Evolutionary conservation across 2,888 invertebrate species (phyloP), one percentile per base, ranked within the genome.

Genomic region (Lasius platythorax): DNA sequence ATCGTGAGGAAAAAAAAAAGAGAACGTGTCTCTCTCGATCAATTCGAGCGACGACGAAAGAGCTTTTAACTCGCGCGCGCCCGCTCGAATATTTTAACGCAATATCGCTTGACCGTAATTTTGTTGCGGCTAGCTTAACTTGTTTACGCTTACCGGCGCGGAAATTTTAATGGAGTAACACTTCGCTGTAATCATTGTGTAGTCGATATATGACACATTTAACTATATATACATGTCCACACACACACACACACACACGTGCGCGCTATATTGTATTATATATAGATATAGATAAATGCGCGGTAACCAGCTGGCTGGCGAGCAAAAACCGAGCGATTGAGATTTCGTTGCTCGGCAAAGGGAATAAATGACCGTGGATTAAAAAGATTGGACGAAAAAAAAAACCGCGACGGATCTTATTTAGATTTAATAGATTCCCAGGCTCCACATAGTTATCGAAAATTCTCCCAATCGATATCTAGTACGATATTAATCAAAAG

Each of bases 111-210:
- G 61, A 79, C 79, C 33, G 46, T 72, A 79, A 79, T 72, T 79
- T 72, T 61, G 72, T 79, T 79, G 72, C 61, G 79, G 79, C 61
- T 8, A 28, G 72, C 46, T 79, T 72, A 79, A 79, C 46, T 70
- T 79, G 72, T 61, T 79, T 79, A 70, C 72, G 79, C 33, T 79
- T 79, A 61, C 72, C 61, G 23, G 46, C 58, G 61, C 8, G 72
- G 79, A 79, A 79, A 79, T 72, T 79, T 79, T 72, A 79, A 79
- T 72, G 61, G 43, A 70, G 72, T 79, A 61, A 79, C 58, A 79
- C 72, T 79, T 61, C 33, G 58, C 72, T 33, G 23, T 79, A 72
- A 79, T 79, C 61, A 79, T 72, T 61, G 61, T 61, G 61, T 61
- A 79, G 46, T 70, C 79, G 33, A 79, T 79, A 30, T 70, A 61